phyloP scores from a whole-genome alignment of 1,140 invertebrate species.

The Penaeus japonicus region DNA sequence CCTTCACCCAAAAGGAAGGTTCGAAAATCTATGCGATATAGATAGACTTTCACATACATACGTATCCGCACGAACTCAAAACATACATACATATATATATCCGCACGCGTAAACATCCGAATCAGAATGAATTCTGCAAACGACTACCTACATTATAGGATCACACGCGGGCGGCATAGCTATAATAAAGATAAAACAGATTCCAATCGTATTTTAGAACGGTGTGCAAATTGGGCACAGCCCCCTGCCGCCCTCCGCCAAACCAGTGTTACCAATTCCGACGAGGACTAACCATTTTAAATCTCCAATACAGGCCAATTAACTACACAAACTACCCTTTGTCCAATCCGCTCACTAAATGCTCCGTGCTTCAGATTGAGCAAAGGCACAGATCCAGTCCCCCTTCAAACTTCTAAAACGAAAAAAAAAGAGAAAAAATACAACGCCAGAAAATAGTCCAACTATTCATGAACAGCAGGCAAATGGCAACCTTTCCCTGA shows the following conservation, averaged over 20 bases:
- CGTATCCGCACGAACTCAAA: no score
- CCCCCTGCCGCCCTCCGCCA: background rate
- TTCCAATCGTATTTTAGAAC: constrained; percentile 29
- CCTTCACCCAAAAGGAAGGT: no score
- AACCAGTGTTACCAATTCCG: background rate
- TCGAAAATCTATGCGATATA: no score
- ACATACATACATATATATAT: no score
- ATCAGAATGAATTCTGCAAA: no score
- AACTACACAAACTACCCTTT: background rate
- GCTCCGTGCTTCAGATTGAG: background rate
- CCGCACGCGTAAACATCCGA: no score
- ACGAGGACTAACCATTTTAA: background rate
- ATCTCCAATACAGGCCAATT: background rate
- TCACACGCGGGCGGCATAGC: background rate
- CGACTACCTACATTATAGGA: no score
- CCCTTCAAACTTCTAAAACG: background rate
- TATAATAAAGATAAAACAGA: background rate
- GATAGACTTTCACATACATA: no score
- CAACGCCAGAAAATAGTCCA: background rate
- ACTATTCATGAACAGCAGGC: background rate
- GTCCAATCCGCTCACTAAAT: background rate
- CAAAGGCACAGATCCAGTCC: background rate
- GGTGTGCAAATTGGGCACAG: constrained; percentile 19
- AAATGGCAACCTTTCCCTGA: background rate
- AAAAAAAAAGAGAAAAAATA: background rate